Percentiles rank a stretch among this genome's conserved stretches.
Evolutionary conservation across 2,113 vertebrate species (phyloP).

Genomic region (Brachyistius frenatus): DNA sequence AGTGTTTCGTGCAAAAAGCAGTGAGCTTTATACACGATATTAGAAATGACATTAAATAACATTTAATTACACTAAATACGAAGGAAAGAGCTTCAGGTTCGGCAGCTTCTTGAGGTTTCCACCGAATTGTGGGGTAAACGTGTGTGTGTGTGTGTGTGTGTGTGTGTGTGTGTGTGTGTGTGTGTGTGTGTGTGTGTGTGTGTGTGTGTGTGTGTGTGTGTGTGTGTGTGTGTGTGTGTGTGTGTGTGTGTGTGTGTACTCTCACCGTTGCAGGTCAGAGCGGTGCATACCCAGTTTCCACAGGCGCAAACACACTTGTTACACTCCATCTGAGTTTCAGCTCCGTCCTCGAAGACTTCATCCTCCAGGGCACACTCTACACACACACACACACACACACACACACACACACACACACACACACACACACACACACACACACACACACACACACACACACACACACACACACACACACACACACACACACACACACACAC

Average conservation of each 20-base stretch:
- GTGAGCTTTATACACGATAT: no score
- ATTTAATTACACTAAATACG: no score
- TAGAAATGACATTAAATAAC: no score
- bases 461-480: conserved; percentile 67
- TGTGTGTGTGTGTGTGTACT: not conserved
- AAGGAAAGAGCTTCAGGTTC: no score
- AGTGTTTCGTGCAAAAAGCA: no score
- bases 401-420: conserved; percentile 74
- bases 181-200: not conserved
- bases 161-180: not conserved
- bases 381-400: not conserved
- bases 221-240: not conserved
- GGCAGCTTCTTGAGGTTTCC: no score
- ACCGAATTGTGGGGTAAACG: no score
- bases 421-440: conserved; percentile 74
- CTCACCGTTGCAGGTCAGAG: conserved; percentile 92
- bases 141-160: no score
- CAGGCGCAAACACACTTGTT: conserved; percentile 97
- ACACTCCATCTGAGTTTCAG: conserved; percentile 93
- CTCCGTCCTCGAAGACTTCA: conserved; percentile 91
- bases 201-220: no score
- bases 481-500: conserved; percentile 74
- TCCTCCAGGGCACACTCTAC: conserved; percentile 95
- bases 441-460: not conserved
- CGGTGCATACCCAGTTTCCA: conserved; percentile 97